A percentile compares a stretch with the other conserved stretches of the same genome.
These are phyloP conservation scores for Chironomus riparius DNA, from an alignment of 2,888 invertebrate species.

Conservation along the genomic window DNA sequence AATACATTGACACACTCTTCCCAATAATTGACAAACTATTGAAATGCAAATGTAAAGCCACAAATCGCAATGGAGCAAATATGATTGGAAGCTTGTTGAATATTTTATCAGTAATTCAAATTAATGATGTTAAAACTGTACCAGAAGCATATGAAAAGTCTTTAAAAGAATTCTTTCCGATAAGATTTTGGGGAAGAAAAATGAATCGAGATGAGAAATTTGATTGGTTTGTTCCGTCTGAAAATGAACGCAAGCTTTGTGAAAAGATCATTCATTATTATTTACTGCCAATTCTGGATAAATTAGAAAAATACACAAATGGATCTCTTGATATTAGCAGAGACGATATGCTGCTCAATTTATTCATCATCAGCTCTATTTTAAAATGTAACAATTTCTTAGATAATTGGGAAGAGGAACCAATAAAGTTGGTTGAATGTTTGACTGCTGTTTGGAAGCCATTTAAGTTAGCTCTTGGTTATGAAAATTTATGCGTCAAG, in stretches of 20 bases:
- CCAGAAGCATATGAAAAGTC: constrained; percentile 52
- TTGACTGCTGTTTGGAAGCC: constrained; percentile 27
- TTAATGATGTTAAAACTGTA: constrained; percentile 54
- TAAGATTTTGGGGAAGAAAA: constrained; percentile 67
- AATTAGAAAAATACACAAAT: constrained; percentile 49
- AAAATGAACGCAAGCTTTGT: constrained; percentile 57
- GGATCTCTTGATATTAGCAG: constrained; percentile 49
- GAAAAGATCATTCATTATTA: constrained; percentile 56
- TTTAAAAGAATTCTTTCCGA: constrained; percentile 59
- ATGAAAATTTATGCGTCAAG: constrained; percentile 39
- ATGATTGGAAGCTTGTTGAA: constrained; percentile 51
- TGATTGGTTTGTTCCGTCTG: constrained; percentile 68
- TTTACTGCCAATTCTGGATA: constrained; percentile 53
- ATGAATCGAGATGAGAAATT: constrained; percentile 52
- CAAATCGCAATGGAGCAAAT: constrained; percentile 52
- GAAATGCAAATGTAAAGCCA: constrained; percentile 58
- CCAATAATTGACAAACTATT: constrained; percentile 61
- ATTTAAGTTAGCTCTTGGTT: constrained; percentile 43
- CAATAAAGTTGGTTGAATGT: constrained; percentile 32
- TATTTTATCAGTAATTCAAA: constrained; percentile 52
- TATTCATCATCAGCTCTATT: constrained; percentile 57
- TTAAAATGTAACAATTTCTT: constrained; percentile 56
- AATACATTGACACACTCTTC: constrained; percentile 55
- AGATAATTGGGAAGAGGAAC: constrained; percentile 59
- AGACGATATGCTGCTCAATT: constrained; percentile 56